Base-by-base conservation (phyloP, 2,888 invertebrate species). In the Sphecodes monilicornis region DNA sequence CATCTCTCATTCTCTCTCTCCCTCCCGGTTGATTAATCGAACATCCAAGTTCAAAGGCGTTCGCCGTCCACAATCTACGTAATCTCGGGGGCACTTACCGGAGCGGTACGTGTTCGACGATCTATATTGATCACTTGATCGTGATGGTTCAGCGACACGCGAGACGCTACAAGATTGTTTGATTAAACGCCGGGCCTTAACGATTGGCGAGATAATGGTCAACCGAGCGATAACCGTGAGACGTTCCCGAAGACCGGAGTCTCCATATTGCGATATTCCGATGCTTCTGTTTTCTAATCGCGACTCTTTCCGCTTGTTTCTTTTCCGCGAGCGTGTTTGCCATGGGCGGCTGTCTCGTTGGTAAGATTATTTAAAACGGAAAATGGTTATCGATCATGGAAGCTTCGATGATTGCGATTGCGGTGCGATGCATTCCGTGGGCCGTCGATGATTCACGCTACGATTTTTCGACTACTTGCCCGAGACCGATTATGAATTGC, bases 81-180 rank as follows among this genome's bases (percentile, higher is more conserved):
- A 80, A 80, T 76, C 69, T 76, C 57, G 29, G 76, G n/a, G 36
- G 70, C 70, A 76, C 76, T 76, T 64, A 60, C 60, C 46, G 36
- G 50, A n/a, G 71, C 68, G 76, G 46, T 39, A 29, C 71, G 29
- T 57, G 68, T 76, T 81, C 50, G 71, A 80, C 82, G 85, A 84
- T 87, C 82, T 78, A 54, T 68, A 80, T 84, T 80, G 86, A 85
- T 84, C 82, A 68, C 60, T 68, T 78, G 66, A 66, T 80, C 78
- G 77, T 71, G 73, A 80, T 76, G 75, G 66, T 76, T 71, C 76
- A 36, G 54, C 75, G 72, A 76, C 75, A 81, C 75, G 80, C 71
- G 39, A 75, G 80, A 75, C 64, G 70, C 54, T 54, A 75, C 60
- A 50, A 70, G 74, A 75, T 54, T 70, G 80, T 75, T 75, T 60